Conservation (phyloP, 2,113 vertebrate genomes). For the Telmatochromis brichardi region DNA sequence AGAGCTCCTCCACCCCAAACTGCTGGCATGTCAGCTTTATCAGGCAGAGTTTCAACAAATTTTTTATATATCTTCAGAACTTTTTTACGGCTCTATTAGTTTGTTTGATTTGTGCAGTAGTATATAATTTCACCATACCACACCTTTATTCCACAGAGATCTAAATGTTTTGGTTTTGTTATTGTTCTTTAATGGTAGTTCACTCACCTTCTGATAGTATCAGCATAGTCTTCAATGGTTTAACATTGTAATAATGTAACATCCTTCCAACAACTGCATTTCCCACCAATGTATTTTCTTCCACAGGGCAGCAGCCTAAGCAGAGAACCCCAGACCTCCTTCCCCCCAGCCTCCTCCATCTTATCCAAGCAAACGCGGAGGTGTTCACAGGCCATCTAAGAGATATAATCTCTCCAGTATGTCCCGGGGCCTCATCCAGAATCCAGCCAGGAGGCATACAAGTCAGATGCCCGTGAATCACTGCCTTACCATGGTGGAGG, state of each 20-base stretch:
- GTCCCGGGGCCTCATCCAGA: neutral
- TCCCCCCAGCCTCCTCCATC: neutral
- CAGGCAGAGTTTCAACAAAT: neutral
- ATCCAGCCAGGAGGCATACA: neutral
- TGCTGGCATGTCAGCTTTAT: neutral
- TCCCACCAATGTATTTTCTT: neutral
- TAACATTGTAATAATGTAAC: neutral
- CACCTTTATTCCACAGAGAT: neutral
- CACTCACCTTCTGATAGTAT: neutral
- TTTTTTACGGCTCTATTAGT: neutral
- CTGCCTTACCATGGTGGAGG: neutral
- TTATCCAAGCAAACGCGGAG: neutral
- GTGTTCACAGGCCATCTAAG: neutral
- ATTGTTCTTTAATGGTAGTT: neutral
- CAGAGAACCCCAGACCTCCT: neutral
- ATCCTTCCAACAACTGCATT: neutral
- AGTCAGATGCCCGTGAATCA: neutral
- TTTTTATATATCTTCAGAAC: neutral
- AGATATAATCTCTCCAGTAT: neutral
- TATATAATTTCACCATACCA: neutral
- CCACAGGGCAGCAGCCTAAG: neutral
- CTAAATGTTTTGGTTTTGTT: neutral
- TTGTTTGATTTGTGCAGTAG: neutral
- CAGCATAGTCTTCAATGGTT: neutral
- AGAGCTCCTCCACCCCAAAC: neutral